Base-by-base conservation (phyloP, 2,888 invertebrate species). In the Subacronicta megacephala region DNA sequence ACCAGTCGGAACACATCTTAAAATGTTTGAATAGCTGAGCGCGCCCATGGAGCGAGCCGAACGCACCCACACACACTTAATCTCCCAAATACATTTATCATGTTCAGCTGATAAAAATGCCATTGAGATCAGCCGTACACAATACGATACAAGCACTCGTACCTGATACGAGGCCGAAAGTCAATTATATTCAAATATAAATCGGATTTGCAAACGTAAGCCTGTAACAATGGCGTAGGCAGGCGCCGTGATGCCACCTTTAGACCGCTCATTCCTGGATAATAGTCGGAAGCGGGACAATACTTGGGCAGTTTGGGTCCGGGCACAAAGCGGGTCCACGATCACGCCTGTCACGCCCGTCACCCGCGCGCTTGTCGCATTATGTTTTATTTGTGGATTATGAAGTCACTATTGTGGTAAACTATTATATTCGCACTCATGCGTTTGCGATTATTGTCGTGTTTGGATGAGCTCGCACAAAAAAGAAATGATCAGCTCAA, bases 131-230 rank as follows among this genome's bases (percentile, higher is more conserved):
- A 88, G 88, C 79, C 87, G 81, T 75, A 88, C 82, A 93, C 93
- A 93, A 93, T 90, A 85, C 84, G 84, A 78, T 84, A 88, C 90
- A 85, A 83, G 85, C 86, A 79, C 85, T 82, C 78, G 84, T 91
- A 92, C 92, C 91, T 88, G 93, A 91, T 89, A 84, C 82, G 87
- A 82, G 89, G 85, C 90, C 87, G 89, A 89, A 90, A 93, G 90
- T 93, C 93, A 92, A 94, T 94, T 93, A 94, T 93, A 94, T 94
- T 94, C 93, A 93, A 94, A 94, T 94, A 92, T 90, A 93, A 94
- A 94, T 93, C 93, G 91, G 93, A 94, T 94, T 94, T 93, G 93
- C 93, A 84, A 92, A 92, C 88, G 88, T 94, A 94, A 94, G 92
- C 84, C 80, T 72, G 74, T 87, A 86, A 93, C 93, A 93, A 94